A percentile compares a stretch with the other conserved stretches of the same genome.
Conservation (phyloP, 2,113 vertebrate species). For the Crotalus viridis region DNA sequence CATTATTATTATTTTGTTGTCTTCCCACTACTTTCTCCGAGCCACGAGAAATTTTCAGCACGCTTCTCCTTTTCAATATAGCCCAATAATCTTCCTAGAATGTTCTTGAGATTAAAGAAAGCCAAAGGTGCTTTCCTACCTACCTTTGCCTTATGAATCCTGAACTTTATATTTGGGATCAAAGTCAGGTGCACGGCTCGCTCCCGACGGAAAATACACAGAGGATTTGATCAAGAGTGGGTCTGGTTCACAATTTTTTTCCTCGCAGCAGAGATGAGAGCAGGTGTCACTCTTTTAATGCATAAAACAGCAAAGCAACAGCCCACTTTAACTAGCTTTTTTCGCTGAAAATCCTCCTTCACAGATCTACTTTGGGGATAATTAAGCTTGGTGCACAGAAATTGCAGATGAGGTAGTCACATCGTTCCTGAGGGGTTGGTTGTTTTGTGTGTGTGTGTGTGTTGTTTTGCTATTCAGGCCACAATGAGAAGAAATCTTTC, state of each 20-base stretch:
- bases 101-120: not conserved
- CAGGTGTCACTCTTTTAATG: not conserved
- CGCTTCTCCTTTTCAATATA: not conserved
- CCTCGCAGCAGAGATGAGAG: not conserved
- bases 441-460: too few species aligned
- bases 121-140: not conserved
- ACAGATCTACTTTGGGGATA: not conserved
- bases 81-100: not conserved
- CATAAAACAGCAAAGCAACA: not conserved
- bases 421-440: not conserved
- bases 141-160: not conserved
- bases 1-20: too few species aligned
- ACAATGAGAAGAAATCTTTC: not conserved
- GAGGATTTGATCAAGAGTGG: not conserved
- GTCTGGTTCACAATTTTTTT: not conserved
- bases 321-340: too few species aligned
- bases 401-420: not conserved
- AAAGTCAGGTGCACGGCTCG: not conserved
- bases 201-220: not conserved
- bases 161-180: conserved; percentile 18
- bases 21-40: not conserved
- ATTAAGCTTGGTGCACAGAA: not conserved
- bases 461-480: not conserved
- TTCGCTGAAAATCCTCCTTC: not conserved
- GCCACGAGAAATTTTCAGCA: not conserved